Conservation (phyloP, 2,888 invertebrate genomes). For the Chymomyza fuscimana region DNA sequence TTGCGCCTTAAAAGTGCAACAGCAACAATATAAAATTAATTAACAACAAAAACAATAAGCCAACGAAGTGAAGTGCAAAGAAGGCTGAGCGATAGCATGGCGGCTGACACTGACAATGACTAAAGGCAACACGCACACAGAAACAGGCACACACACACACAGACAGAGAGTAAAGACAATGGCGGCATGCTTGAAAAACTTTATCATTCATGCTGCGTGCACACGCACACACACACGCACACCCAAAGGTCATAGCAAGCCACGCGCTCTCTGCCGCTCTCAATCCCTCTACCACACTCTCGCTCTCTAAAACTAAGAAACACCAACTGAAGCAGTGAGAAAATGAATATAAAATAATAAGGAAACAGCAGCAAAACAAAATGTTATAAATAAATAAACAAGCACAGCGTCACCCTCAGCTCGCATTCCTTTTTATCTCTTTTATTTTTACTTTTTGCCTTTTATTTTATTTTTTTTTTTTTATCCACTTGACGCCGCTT, state of each 20-base stretch:
- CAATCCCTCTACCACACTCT: not conserved
- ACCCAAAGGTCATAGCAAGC: not conserved
- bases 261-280: not conserved
- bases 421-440: constrained; percentile 13
- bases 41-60: constrained; percentile 59
- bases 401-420: constrained; percentile 30
- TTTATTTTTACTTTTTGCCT: constrained; percentile 5
- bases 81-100: constrained; percentile 25
- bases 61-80: constrained; percentile 30
- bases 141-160: constrained; percentile 7
- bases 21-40: constrained; percentile 65
- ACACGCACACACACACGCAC: constrained; percentile 8
- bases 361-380: constrained; percentile 59
- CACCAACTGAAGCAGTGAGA: not conserved
- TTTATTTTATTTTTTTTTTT: constrained; percentile 5
- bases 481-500: not conserved
- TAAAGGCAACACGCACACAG: not conserved
- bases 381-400: constrained; percentile 57
- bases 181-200: constrained; percentile 2
- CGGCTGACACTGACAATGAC: constrained; percentile 7
- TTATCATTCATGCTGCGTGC: constrained; percentile 3
- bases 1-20: constrained; percentile 59
- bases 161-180: constrained; percentile 3
- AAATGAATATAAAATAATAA: constrained; percentile 18
- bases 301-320: not conserved